These are phyloP conservation scores for Ennomos quercinarius DNA, from an alignment of 2,888 invertebrate species.

Conservation along the genomic window DNA sequence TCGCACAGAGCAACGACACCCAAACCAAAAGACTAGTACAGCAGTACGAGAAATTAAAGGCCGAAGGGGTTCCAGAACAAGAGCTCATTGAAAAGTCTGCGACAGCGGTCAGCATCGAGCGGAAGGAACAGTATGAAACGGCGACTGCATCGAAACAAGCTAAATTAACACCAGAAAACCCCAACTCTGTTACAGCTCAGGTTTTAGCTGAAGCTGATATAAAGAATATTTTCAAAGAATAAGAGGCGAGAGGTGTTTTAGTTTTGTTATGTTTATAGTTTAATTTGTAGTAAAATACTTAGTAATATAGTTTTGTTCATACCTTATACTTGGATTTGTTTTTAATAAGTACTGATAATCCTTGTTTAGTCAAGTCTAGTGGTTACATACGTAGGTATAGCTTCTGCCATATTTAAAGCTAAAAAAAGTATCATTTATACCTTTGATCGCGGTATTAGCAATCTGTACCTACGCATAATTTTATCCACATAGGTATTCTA, in stretches of 20 bases:
- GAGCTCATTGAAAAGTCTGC: constrained; percentile 76
- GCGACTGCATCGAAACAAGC: constrained; percentile 44
- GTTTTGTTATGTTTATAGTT: background rate
- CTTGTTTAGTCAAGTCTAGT: too few species aligned
- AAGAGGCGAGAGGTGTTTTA: constrained; percentile 23
- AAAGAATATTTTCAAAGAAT: constrained; percentile 67
- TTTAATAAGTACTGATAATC: too few species aligned
- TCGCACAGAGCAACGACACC: constrained; percentile 78
- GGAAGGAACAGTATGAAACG: constrained; percentile 48
- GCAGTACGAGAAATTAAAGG: constrained; percentile 85
- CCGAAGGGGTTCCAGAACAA: constrained; percentile 81
- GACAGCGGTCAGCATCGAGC: constrained; percentile 55
- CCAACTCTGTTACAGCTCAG: constrained; percentile 64
- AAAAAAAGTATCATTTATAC: too few species aligned
- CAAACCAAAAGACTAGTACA: constrained; percentile 86
- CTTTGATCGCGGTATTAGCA: too few species aligned
- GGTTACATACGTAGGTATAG: too few species aligned
- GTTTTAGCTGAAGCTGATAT: constrained; percentile 62
- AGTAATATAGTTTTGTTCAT: constrained; percentile 6
- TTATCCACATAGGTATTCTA: too few species aligned
- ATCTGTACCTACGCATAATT: too few species aligned
- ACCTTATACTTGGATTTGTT: too few species aligned
- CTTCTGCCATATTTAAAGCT: too few species aligned
- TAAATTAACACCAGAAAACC: constrained; percentile 43
- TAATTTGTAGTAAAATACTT: constrained; percentile 9